phyloP scores from a whole-genome alignment of 2,797 vertebrate genomes.

The Girardinus metallicus region DNA sequence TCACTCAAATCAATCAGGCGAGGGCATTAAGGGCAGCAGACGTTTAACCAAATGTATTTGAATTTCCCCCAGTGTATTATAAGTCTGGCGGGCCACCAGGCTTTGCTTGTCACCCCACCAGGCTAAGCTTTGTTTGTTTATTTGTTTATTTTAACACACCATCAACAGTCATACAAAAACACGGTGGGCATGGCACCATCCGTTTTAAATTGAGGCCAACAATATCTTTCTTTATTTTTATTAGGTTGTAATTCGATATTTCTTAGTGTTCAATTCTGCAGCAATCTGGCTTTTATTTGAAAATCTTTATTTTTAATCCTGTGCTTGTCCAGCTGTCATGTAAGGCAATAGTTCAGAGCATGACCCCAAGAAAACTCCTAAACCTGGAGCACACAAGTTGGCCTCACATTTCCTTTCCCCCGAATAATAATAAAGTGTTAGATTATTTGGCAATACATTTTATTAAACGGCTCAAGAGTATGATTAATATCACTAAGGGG shows the following conservation, averaged over 20 bases:
- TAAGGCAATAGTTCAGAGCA: not conserved
- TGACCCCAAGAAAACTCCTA: not conserved
- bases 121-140: too few species aligned
- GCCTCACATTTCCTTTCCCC: conserved; percentile 1
- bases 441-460: conserved; percentile 8
- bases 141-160: too few species aligned
- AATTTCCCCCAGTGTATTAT: too few species aligned
- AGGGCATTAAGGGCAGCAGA: not conserved
- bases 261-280: too few species aligned
- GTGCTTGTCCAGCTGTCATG: not conserved
- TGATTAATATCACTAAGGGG: conserved; percentile 5
- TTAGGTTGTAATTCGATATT: too few species aligned
- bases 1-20: not conserved
- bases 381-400: not conserved
- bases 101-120: too few species aligned
- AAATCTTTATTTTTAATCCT: not conserved
- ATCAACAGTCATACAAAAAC: too few species aligned
- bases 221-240: too few species aligned
- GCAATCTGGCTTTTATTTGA: too few species aligned
- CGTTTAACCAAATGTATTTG: not conserved
- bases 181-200: too few species aligned
- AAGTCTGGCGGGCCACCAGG: too few species aligned
- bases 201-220: not conserved
- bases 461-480: conserved; percentile 6
- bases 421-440: not conserved